Evolutionary conservation across 1,140 invertebrate genomes (phyloP).

Genomic region (Eubasilissa regina): DNA sequence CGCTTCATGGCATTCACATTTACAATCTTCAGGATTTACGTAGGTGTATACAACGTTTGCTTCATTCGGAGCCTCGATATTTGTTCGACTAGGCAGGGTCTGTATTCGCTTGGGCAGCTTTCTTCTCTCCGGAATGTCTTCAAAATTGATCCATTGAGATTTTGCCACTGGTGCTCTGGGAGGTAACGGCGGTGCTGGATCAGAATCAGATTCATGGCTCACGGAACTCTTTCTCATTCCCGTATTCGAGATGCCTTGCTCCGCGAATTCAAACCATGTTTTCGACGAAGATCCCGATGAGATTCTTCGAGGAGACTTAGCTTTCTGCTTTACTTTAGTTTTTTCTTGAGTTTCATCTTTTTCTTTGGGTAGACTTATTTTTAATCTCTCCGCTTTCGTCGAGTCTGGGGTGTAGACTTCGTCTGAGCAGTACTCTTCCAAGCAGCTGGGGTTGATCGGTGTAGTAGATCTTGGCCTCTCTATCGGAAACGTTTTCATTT

Average conservation of each 20-base stretch:
- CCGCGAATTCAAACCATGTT: constrained; percentile 78
- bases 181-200: constrained; percentile 70
- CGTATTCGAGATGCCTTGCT: constrained; percentile 69
- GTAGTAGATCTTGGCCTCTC: constrained; percentile 90
- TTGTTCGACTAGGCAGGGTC: constrained; percentile 76
- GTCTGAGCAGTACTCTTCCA: constrained; percentile 82
- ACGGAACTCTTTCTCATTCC: constrained; percentile 52
- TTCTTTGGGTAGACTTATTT: constrained; percentile 79
- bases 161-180: constrained; percentile 70
- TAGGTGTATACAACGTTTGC: constrained; percentile 78
- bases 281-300: constrained; percentile 69
- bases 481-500: constrained; percentile 86
- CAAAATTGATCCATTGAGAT: constrained; percentile 86
- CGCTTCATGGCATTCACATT: constrained; percentile 85
- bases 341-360: constrained; percentile 67
- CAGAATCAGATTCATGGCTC: constrained; percentile 52
- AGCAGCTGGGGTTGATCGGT: constrained; percentile 82
- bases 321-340: constrained; percentile 62
- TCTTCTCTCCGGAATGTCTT: constrained; percentile 85
- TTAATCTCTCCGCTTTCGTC: constrained; percentile 75
- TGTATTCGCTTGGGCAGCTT: constrained; percentile 86
- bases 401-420: constrained; percentile 64
- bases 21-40: constrained; percentile 87
- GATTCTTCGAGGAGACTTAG: constrained; percentile 69
- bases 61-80: constrained; percentile 62